Percentiles rank a stretch among this genome's conserved stretches.
These are phyloP conservation scores for Atlantisia rogersi DNA, from an alignment of 2,113 vertebrate species.

Conservation along the genomic window DNA sequence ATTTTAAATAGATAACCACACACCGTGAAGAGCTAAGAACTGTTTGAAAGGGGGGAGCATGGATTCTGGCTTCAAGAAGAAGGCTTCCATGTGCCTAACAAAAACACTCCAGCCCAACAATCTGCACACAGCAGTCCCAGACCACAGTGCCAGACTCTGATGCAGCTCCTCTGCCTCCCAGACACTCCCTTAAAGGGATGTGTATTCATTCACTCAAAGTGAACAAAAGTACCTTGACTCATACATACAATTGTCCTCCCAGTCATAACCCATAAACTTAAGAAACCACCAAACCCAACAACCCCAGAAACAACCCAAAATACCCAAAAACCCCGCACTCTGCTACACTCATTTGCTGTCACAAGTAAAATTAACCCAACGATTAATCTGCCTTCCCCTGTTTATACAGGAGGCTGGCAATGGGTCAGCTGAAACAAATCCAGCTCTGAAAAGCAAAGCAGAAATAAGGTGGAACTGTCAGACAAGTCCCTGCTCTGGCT, in stretches of 20 bases:
- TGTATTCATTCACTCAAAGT: background rate
- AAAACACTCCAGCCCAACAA: background rate
- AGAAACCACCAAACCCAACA: background rate
- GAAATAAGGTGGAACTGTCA: constrained; percentile 15
- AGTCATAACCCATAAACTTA: background rate
- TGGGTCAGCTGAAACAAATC: constrained; percentile 16
- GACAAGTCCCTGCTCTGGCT: background rate
- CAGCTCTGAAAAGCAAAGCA: constrained; percentile 11
- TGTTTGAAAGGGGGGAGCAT: background rate
- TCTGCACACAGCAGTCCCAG: background rate
- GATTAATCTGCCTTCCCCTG: constrained; percentile 16
- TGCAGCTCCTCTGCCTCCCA: background rate
- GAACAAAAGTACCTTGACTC: background rate
- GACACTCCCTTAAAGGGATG: background rate
- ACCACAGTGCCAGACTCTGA: background rate
- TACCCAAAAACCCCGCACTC: background rate
- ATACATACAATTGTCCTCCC: background rate
- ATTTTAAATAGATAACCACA: background rate
- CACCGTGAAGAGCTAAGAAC: background rate
- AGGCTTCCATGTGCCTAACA: background rate
- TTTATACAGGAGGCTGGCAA: constrained; percentile 16
- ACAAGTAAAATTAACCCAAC: constrained; percentile 2
- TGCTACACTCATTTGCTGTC: constrained; percentile 3
- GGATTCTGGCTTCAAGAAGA: background rate
- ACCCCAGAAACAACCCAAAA: background rate